Evolutionary conservation across 2,888 invertebrate genomes (phyloP).

Genomic region (Drosophila conformis): DNA sequence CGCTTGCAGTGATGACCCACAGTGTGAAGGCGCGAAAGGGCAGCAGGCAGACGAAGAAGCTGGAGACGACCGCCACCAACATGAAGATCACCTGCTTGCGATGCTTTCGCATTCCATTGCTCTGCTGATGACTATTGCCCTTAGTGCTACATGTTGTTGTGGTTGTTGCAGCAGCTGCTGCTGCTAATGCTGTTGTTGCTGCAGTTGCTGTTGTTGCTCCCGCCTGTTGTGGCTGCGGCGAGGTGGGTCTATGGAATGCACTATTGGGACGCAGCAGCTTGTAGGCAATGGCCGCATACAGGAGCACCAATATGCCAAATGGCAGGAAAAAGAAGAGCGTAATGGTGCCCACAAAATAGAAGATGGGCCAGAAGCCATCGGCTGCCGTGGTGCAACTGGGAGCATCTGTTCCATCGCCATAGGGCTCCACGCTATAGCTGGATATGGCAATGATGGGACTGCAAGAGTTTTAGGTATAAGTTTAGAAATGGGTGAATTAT

Average conservation of each 20-base stretch:
- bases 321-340: slow-evolving; percentile 94
- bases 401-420: slow-evolving; percentile 89
- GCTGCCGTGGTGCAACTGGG: slow-evolving; percentile 93
- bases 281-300: slow-evolving; percentile 94
- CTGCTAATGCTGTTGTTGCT: slow-evolving; percentile 13
- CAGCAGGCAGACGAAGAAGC: slow-evolving; percentile 95
- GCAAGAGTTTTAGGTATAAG: slow-evolving; percentile 74
- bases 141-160: slow-evolving; percentile 44
- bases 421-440: slow-evolving; percentile 89
- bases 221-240: slow-evolving; percentile 59
- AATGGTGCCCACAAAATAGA: slow-evolving; percentile 92
- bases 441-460: slow-evolving; percentile 95
- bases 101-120: slow-evolving; percentile 88
- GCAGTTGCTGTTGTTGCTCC: slow-evolving; percentile 24
- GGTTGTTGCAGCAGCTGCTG: slow-evolving; percentile 9
- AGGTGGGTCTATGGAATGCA: slow-evolving; percentile 73
- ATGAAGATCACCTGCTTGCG: slow-evolving; percentile 94
- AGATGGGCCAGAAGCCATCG: slow-evolving; percentile 90
- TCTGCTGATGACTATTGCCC: slow-evolving; percentile 76
- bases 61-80: slow-evolving; percentile 94
- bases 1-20: slow-evolving; percentile 93
- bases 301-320: slow-evolving; percentile 90
- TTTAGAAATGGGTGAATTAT: slow-evolving; percentile 16
- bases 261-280: slow-evolving; percentile 89
- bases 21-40: slow-evolving; percentile 95